Conservation (phyloP, 1,140 invertebrate genomes). For the Lasaia peninsularis region DNA sequence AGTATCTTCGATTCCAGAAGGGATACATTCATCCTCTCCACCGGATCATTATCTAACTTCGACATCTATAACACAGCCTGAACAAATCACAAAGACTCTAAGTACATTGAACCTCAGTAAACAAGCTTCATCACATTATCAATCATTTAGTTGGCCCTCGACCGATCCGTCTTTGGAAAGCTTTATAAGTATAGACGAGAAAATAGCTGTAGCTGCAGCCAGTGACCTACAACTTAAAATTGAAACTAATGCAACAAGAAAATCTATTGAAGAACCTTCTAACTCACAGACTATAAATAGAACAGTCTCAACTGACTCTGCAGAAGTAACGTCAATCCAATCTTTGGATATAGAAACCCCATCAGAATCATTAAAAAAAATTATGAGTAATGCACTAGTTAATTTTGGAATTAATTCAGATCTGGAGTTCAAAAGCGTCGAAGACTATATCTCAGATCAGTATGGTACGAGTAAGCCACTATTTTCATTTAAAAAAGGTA, state of each 20-base stretch:
- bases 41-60: not conserved
- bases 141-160: not conserved
- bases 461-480: not conserved
- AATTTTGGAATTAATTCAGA: not conserved
- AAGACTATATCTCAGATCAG: slow-evolving; percentile 31
- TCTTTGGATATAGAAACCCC: not conserved
- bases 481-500: not conserved
- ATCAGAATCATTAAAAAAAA: not conserved
- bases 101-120: not conserved
- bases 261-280: not conserved
- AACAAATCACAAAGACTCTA: not conserved
- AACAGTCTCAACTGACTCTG: not conserved
- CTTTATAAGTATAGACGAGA: not conserved
- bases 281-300: not conserved
- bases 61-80: not conserved
- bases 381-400: not conserved
- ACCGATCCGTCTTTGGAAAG: not conserved
- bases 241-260: not conserved
- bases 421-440: slow-evolving; percentile 27
- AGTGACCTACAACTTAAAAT: not conserved
- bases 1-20: not conserved
- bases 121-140: not conserved
- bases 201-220: not conserved
- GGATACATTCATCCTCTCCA: not conserved
- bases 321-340: not conserved